phyloP scores from a whole-genome alignment of 2,113 vertebrate genomes.

The Eudyptes chrysolophus region DNA sequence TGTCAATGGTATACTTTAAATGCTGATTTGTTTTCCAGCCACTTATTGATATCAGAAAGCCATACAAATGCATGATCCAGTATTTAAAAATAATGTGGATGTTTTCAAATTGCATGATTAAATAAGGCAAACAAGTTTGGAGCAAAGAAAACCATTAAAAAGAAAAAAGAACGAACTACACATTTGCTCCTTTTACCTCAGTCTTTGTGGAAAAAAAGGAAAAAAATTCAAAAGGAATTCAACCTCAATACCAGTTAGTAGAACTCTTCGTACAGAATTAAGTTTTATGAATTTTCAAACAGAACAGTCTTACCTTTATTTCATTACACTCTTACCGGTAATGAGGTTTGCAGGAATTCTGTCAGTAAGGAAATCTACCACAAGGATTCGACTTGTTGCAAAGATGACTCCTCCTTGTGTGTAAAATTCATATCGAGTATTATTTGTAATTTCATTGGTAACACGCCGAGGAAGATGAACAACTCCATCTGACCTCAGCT shows the following conservation, averaged over 20 bases:
- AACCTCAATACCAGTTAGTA: neutral
- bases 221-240: neutral
- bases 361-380: constrained; percentile 95
- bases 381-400: constrained; percentile 94
- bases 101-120: neutral
- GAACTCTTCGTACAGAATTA: neutral
- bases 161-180: neutral
- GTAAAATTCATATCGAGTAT: constrained; percentile 88
- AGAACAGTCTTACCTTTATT: neutral
- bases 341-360: constrained; percentile 93
- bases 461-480: constrained; percentile 87
- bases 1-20: neutral
- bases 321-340: constrained; percentile 79
- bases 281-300: neutral
- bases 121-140: neutral
- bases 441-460: constrained; percentile 87
- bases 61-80: neutral
- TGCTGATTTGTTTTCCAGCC: neutral
- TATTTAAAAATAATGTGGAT: neutral
- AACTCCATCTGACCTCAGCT: constrained; percentile 86
- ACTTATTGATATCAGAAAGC: neutral
- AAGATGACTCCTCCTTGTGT: constrained; percentile 92
- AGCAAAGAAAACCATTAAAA: neutral
- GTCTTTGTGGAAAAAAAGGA: neutral
- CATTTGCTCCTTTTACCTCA: neutral